A percentile compares a stretch with the other conserved stretches of the same genome.
Conservation (phyloP, 1,140 invertebrate genomes). For the Euglossa dilemma region DNA sequence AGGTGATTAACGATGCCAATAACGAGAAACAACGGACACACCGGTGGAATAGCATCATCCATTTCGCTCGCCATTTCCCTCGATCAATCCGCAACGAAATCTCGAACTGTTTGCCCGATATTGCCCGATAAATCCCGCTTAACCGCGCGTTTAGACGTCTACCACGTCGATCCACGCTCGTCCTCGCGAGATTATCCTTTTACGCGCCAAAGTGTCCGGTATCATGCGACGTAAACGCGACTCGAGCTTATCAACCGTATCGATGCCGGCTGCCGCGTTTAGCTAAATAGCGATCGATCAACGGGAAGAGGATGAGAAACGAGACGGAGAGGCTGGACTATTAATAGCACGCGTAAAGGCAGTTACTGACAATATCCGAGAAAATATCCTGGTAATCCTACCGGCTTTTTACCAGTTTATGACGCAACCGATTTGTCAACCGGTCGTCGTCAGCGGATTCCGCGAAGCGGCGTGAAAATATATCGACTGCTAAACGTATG, state of each 20-base stretch:
- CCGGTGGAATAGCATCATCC: too few species aligned
- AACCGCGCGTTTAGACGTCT: too few species aligned
- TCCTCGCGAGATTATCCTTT: too few species aligned
- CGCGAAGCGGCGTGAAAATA: not conserved
- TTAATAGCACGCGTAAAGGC: slow-evolving; percentile 36
- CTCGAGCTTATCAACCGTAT: slow-evolving; percentile 7
- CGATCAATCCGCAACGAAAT: not conserved
- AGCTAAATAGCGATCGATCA: slow-evolving; percentile 35
- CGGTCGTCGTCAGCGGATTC: not conserved
- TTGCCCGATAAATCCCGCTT: too few species aligned
- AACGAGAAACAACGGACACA: not conserved
- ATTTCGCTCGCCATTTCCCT: not conserved
- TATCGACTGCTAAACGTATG: not conserved
- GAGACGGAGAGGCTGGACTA: slow-evolving; percentile 37
- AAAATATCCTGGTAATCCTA: not conserved
- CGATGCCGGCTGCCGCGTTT: not conserved
- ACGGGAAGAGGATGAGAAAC: slow-evolving; percentile 8
- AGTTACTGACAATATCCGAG: slow-evolving; percentile 47
- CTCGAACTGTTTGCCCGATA: not conserved
- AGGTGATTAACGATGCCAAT: slow-evolving; percentile 24
- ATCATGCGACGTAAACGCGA: too few species aligned
- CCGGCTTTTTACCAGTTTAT: not conserved
- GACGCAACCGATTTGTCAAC: slow-evolving; percentile 29
- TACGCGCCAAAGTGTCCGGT: too few species aligned
- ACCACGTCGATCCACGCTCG: too few species aligned